Percentiles rank a stretch among this genome's conserved stretches.
phyloP scores from a whole-genome alignment of 1,140 invertebrate genomes.

The Scaptomyza hsui region DNA sequence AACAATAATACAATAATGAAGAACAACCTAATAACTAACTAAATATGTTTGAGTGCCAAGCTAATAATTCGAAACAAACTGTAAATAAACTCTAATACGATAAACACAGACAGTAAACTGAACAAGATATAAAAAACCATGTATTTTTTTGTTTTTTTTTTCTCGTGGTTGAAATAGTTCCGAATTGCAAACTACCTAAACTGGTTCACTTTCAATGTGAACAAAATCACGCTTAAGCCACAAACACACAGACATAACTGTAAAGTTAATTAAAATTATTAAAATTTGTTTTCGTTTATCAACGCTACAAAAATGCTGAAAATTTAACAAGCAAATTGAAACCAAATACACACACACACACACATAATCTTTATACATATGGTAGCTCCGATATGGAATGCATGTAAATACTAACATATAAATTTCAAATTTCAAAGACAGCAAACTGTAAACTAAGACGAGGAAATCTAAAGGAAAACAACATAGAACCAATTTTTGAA shows the following conservation, averaged over 20 bases:
- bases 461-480: conserved; percentile 14
- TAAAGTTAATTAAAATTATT: conserved; percentile 12
- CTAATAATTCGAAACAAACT: conserved; percentile 76
- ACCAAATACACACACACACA: neutral
- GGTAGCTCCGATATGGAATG: conserved; percentile 9
- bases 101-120: conserved; percentile 11
- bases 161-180: conserved; percentile 5
- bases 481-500: conserved; percentile 76
- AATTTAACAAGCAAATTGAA: neutral
- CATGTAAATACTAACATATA: conserved; percentile 17
- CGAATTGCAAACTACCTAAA: conserved; percentile 10
- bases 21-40: conserved; percentile 47
- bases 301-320: conserved; percentile 5
- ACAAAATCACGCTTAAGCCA: conserved; percentile 9
- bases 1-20: conserved; percentile 40
- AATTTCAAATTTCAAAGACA: conserved; percentile 1
- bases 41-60: conserved; percentile 81
- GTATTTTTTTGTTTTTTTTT: neutral
- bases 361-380: conserved; percentile 1
- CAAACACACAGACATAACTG: neutral
- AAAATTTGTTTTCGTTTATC: conserved; percentile 11
- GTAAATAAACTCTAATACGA: conserved; percentile 54
- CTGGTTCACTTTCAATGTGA: neutral
- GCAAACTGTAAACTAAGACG: conserved; percentile 3
- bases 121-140: conserved; percentile 1